Conservation (phyloP, 2,888 invertebrate genomes). For the Thecophora atra region DNA sequence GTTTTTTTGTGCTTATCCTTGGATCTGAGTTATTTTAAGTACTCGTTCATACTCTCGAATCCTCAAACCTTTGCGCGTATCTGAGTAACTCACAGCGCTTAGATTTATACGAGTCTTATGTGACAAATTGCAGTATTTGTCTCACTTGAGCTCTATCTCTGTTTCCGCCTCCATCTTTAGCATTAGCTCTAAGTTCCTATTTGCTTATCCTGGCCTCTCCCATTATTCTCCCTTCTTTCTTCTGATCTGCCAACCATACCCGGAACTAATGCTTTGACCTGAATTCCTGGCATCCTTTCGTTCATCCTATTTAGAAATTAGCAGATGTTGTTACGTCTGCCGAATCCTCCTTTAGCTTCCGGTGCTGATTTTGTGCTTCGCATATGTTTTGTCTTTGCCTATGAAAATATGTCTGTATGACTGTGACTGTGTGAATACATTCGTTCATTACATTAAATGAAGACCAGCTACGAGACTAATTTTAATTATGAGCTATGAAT, state of each 20-base stretch:
- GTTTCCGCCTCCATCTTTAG: not conserved
- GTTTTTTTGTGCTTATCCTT: too few relatives aligned
- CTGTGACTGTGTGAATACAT: slow-evolving; percentile 6
- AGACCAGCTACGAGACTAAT: slow-evolving; percentile 18
- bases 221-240: not conserved
- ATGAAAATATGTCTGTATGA: not conserved
- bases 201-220: too few relatives aligned
- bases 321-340: slow-evolving; percentile 20
- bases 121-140: too few relatives aligned
- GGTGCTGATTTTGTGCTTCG: slow-evolving; percentile 13
- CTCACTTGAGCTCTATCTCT: not conserved
- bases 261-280: too few relatives aligned
- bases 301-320: slow-evolving; percentile 15
- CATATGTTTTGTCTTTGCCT: not conserved
- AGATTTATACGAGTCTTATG: too few relatives aligned
- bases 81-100: too few relatives aligned
- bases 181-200: not conserved
- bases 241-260: too few relatives aligned
- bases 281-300: too few relatives aligned
- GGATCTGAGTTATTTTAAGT: too few relatives aligned
- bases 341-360: slow-evolving; percentile 28
- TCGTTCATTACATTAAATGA: slow-evolving; percentile 2
- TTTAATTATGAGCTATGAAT: not conserved
- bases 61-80: too few relatives aligned
- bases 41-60: too few relatives aligned